phyloP scores from a whole-genome alignment of 2,113 vertebrate species.

The Prionailurus bengalensis region DNA sequence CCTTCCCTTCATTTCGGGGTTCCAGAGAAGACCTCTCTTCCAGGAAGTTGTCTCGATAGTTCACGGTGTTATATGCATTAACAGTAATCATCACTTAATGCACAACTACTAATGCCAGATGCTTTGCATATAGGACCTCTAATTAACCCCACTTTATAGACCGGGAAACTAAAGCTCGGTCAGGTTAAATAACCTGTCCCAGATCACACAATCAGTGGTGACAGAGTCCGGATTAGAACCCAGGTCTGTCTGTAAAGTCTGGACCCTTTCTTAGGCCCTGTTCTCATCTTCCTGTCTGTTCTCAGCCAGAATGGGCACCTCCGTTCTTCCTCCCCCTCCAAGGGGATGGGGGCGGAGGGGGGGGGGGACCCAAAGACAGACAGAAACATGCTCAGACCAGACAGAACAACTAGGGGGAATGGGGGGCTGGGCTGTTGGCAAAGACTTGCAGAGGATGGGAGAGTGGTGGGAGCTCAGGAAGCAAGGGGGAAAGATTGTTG shows the following conservation, averaged over 20 bases:
- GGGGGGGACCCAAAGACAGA: neutral
- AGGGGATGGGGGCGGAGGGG: too few species aligned
- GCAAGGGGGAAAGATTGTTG: neutral
- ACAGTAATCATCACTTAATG: neutral
- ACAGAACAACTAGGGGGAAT: neutral
- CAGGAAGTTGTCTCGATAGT: neutral
- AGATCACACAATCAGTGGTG: neutral
- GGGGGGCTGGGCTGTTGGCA: neutral
- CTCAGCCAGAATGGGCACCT: neutral
- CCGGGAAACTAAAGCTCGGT: neutral
- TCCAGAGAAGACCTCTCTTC: neutral
- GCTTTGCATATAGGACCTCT: neutral
- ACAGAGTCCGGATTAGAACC: neutral
- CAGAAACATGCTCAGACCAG: neutral
- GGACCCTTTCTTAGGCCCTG: neutral
- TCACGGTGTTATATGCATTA: neutral
- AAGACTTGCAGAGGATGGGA: neutral
- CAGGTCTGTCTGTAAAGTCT: neutral
- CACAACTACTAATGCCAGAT: neutral
- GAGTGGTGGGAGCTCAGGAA: rapidly evolving
- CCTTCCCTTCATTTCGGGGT: neutral
- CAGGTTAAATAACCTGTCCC: neutral
- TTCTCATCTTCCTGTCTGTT: neutral
- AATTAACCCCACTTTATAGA: neutral
- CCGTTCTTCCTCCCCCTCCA: neutral